Conservation (phyloP, 2,113 vertebrate genomes). For the Oreotrochilus melanogaster region DNA sequence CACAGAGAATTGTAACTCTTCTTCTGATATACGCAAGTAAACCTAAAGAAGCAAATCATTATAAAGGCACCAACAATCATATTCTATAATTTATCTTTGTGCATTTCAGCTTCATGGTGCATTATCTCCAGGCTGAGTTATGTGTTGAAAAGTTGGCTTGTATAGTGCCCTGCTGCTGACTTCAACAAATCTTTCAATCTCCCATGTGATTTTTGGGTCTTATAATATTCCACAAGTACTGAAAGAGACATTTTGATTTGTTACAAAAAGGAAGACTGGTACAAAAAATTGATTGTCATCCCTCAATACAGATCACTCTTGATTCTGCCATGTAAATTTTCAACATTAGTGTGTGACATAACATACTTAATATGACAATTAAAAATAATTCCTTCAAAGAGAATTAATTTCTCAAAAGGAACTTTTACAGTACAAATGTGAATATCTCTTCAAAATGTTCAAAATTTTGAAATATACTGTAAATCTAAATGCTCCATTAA, state of each 20-base stretch:
- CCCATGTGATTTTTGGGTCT: background rate
- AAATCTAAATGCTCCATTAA: background rate
- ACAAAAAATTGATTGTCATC: background rate
- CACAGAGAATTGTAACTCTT: background rate
- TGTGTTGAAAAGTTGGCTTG: background rate
- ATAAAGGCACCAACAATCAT: background rate
- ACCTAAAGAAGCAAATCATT: background rate
- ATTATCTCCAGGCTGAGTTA: background rate
- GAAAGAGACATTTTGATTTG: constrained; percentile 13
- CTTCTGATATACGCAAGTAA: background rate
- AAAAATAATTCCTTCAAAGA: constrained; percentile 31
- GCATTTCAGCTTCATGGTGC: background rate
- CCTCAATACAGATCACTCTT: background rate
- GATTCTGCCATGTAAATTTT: constrained; percentile 57
- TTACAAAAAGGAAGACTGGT: background rate
- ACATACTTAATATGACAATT: constrained; percentile 36
- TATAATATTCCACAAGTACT: background rate
- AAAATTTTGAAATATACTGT: background rate
- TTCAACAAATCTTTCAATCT: constrained; percentile 20
- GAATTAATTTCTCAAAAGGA: background rate
- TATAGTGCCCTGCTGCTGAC: background rate
- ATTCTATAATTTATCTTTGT: background rate
- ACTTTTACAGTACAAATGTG: background rate
- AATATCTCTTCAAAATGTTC: background rate
- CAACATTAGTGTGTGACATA: background rate